Evolutionary conservation across 30 jellyfish, hydroid and myxozoan genomes (phyloP), one percentile per base, ranked within the genome.

Genomic region (Calvadosia cruxmelitensis): DNA sequence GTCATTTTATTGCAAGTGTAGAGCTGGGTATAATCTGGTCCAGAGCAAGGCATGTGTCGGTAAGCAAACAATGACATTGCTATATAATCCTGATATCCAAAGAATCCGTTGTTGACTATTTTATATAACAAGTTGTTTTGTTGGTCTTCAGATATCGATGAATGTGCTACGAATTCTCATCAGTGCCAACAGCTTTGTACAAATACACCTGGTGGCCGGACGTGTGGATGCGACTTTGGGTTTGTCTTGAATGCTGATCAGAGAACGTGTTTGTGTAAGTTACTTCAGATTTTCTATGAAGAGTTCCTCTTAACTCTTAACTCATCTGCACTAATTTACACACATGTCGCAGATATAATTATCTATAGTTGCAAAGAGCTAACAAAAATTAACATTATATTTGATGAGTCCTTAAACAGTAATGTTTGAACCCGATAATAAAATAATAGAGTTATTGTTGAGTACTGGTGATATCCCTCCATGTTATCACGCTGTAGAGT

Each of bases 101-200:
- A n/a, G n/a, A n/a, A n/a, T n/a, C n/a, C n/a, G n/a, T n/a, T n/a
- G n/a, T n/a, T n/a, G n/a, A n/a, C n/a, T n/a, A n/a, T n/a, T n/a
- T n/a, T n/a, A n/a, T n/a, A n/a, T n/a, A n/a, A n/a, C n/a, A n/a
- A n/a, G n/a, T n/a, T n/a, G 28, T 7, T 1, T 25, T 33, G 31
- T 10, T 34, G 24, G 68, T 71, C 31, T 33, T 0, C 33, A 87
- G 97, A 89, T 51, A 78, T 75, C 27, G 63, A 89, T 67, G 98
- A 89, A 49, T 89, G 98, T 74, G 64, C 64, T 5, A 52, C 29
- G 28, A 66, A 64, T 52, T 81, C 85, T 49, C 83, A 83, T 27
- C 92, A 95, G 15, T 89, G 98, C 49, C 71, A 50, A 34, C 80
- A 80, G 48, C 49, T 72, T 33, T 89, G 98, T 70, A 27, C 25